phyloP scores from a whole-genome alignment of 1,140 invertebrate species.

The Nomia melanderi region DNA sequence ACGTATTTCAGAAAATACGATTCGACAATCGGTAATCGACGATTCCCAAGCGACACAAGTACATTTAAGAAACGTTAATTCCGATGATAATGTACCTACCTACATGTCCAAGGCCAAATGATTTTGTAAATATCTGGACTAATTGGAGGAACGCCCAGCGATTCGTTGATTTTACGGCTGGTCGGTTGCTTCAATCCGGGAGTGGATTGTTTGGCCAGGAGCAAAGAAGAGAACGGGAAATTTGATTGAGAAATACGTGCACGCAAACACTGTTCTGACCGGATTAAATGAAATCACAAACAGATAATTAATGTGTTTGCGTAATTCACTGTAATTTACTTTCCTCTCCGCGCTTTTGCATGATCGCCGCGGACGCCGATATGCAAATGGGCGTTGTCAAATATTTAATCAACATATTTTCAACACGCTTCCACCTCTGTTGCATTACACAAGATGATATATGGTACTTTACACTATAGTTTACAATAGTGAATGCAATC shows the following conservation, averaged over 20 bases:
- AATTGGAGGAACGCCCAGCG: background rate
- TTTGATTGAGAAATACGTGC: slow-evolving; percentile 17
- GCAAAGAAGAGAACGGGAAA: background rate
- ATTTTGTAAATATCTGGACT: background rate
- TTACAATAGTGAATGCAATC: too few relatives aligned
- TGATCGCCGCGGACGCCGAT: background rate
- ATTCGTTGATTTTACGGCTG: slow-evolving; percentile 16
- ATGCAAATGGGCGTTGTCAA: background rate
- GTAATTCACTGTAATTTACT: background rate
- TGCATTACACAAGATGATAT: too few relatives aligned
- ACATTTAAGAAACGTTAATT: too few relatives aligned
- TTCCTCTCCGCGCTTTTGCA: background rate
- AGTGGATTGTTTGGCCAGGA: slow-evolving; percentile 6
- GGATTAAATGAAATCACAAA: background rate
- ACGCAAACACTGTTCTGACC: background rate
- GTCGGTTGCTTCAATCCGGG: slow-evolving; percentile 19
- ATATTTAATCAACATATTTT: background rate
- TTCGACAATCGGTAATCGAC: too few relatives aligned
- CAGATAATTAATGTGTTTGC: background rate
- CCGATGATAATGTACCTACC: too few relatives aligned
- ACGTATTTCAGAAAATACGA: too few relatives aligned
- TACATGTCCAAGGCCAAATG: background rate
- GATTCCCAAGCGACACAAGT: too few relatives aligned
- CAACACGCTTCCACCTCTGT: too few relatives aligned
- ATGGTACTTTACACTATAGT: too few relatives aligned